Evolutionary conservation across 2,888 invertebrate species (phyloP).

Genomic region (Leptothorax acervorum): DNA sequence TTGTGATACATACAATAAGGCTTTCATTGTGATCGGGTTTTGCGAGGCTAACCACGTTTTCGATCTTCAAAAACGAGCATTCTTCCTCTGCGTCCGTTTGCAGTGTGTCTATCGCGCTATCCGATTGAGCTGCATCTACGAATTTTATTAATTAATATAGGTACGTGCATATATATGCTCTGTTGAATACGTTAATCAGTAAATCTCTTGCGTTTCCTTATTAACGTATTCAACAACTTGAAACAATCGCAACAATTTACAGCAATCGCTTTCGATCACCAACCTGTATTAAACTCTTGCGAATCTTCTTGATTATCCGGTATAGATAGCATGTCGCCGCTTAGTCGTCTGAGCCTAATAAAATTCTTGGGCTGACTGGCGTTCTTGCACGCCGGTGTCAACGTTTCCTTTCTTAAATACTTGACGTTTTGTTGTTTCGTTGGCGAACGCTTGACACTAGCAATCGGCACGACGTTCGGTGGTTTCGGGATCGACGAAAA

Average conservation of each 20-base stretch:
- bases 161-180: neutral
- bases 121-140: conserved; percentile 53
- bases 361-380: conserved; percentile 80
- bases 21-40: conserved; percentile 72
- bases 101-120: conserved; percentile 30
- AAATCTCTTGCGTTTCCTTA: neutral
- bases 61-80: conserved; percentile 85
- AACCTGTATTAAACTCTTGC: conserved; percentile 55
- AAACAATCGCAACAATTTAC: neutral
- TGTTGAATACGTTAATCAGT: conserved; percentile 3
- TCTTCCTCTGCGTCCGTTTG: conserved; percentile 74
- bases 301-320: conserved; percentile 53
- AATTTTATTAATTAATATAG: conserved; percentile 6
- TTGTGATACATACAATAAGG: conserved; percentile 64
- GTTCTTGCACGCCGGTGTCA: neutral
- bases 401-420: conserved; percentile 31
- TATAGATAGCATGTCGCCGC: conserved; percentile 85
- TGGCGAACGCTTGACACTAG: conserved; percentile 60
- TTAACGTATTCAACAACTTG: neutral
- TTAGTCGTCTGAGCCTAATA: conserved; percentile 85
- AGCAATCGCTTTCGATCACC: conserved; percentile 28
- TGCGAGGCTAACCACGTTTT: conserved; percentile 87
- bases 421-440: conserved; percentile 58
- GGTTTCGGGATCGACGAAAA: conserved; percentile 61
- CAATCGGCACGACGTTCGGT: conserved; percentile 72